A percentile compares a stretch with the other conserved stretches of the same genome.
Conservation (phyloP, 2,888 invertebrate species). For the Polydrusus pterygomalis region DNA sequence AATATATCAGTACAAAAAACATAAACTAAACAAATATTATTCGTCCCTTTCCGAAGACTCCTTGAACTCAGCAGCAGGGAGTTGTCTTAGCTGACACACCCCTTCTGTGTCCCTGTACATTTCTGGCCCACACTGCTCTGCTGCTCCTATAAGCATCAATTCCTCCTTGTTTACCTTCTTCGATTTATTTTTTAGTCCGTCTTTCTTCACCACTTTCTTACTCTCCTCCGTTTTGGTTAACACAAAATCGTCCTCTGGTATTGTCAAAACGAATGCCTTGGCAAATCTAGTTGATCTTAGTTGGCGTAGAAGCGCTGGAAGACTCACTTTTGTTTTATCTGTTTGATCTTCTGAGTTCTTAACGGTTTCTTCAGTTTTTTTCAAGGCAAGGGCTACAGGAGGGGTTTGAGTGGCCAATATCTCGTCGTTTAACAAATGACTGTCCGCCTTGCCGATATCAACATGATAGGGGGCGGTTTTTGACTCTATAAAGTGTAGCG, state of each 20-base stretch:
- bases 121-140: constrained; percentile 85
- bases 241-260: constrained; percentile 61
- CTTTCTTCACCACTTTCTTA: constrained; percentile 61
- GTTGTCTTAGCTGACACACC: constrained; percentile 70
- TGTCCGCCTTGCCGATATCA: constrained; percentile 73
- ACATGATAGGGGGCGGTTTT: constrained; percentile 80
- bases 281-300: constrained; percentile 56
- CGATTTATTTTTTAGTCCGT: constrained; percentile 59
- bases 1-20: constrained; percentile 1
- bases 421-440: constrained; percentile 52
- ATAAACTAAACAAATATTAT: constrained; percentile 23
- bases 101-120: constrained; percentile 81
- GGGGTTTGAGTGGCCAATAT: constrained; percentile 54
- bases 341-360: constrained; percentile 63
- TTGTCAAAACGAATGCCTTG: constrained; percentile 64
- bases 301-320: constrained; percentile 63
- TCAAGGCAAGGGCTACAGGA: constrained; percentile 26
- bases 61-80: neutral
- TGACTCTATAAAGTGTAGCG: constrained; percentile 79
- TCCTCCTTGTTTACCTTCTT: constrained; percentile 59
- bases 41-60: constrained; percentile 30
- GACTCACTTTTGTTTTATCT: constrained; percentile 62
- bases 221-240: constrained; percentile 57
- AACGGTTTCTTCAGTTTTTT: constrained; percentile 57
- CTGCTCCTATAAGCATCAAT: constrained; percentile 78